phyloP scores from a whole-genome alignment of 2,113 vertebrate genomes.

The Dipodomys merriami region DNA sequence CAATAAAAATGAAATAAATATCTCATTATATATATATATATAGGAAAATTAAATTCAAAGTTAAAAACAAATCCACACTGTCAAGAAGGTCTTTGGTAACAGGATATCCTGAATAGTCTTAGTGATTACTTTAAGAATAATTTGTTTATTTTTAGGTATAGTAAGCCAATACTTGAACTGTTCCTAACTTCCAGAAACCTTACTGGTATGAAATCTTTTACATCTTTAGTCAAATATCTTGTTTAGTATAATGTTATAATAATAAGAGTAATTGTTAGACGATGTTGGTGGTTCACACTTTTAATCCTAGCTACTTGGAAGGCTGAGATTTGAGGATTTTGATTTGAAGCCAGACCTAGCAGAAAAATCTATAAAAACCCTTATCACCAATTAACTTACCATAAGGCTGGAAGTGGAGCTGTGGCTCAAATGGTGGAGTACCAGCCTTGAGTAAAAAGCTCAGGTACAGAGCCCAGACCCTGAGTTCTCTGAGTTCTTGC shows the following conservation, averaged over 20 bases:
- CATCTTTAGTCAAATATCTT: not conserved
- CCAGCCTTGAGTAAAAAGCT: too few species aligned
- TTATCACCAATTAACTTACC: too few species aligned
- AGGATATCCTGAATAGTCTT: not conserved
- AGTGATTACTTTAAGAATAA: not conserved
- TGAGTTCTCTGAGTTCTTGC: too few species aligned
- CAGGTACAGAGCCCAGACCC: too few species aligned
- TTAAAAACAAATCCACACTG: not conserved
- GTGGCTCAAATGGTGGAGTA: too few species aligned
- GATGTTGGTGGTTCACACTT: too few species aligned
- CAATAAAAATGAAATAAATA: not conserved
- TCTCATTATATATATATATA: not conserved
- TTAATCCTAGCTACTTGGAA: too few species aligned
- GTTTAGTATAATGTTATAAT: slow-evolving; percentile 15
- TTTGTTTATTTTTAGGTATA: not conserved
- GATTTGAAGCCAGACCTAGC: too few species aligned
- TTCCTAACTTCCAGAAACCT: not conserved
- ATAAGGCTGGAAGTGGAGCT: too few species aligned
- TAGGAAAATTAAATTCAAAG: not conserved
- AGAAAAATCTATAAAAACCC: too few species aligned
- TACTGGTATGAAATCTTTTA: not conserved
- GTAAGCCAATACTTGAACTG: not conserved
- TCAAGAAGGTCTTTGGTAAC: not conserved
- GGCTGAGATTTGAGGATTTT: too few species aligned
- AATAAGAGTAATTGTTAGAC: not conserved